phyloP scores from a whole-genome alignment of 2,888 invertebrate species.

The Mylabris sibirica region DNA sequence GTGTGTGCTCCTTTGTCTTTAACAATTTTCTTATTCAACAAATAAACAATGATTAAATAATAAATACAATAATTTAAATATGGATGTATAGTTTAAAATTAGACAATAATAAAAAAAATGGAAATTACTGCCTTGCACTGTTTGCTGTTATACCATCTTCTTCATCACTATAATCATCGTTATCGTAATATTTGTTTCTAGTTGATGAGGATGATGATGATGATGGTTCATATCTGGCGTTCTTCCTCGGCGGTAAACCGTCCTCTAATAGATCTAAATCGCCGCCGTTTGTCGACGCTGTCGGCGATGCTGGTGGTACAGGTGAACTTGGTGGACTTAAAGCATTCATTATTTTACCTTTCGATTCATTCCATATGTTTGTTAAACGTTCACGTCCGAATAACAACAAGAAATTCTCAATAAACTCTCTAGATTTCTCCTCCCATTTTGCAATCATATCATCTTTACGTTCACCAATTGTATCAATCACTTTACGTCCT shows the following conservation, averaged over 20 bases:
- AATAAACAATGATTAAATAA: not conserved
- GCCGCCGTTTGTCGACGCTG: conserved; percentile 54
- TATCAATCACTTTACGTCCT: conserved; percentile 85
- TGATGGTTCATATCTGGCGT: conserved; percentile 56
- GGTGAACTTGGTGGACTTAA: conserved; percentile 90
- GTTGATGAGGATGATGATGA: conserved; percentile 43
- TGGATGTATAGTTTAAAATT: not conserved
- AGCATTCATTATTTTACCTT: conserved; percentile 88
- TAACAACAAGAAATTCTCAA: conserved; percentile 92
- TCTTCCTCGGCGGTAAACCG: conserved; percentile 57
- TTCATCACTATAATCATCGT: conserved; percentile 56
- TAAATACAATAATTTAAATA: not conserved
- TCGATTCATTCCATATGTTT: conserved; percentile 92
- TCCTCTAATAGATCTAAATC: conserved; percentile 56
- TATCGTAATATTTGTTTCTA: conserved; percentile 42
- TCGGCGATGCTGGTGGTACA: conserved; percentile 53
- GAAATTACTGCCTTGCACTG: conserved; percentile 25
- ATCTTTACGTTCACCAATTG: conserved; percentile 83
- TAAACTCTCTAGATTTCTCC: conserved; percentile 96
- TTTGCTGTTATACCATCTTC: conserved; percentile 45
- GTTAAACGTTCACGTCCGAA: conserved; percentile 90
- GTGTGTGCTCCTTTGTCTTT: not conserved
- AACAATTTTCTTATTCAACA: not conserved
- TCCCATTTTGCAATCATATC: conserved; percentile 97
- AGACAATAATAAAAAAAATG: not conserved